A percentile compares a stretch with the other conserved stretches of the same genome.
These are phyloP conservation scores for Coluber constrictor DNA, from an alignment of 2,797 vertebrate genomes.

Conservation along the genomic window DNA sequence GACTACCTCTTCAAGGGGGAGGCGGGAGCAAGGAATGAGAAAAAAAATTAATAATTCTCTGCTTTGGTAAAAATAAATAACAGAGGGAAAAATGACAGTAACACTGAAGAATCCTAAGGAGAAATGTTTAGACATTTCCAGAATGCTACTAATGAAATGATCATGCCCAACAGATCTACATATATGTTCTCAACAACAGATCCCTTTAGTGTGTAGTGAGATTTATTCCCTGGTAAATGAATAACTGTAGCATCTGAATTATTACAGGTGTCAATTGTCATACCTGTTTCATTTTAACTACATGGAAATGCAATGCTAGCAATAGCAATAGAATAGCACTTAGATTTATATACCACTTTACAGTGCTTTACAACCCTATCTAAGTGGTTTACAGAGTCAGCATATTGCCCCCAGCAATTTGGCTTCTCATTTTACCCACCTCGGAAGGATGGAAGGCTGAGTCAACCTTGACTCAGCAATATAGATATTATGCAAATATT, in stretches of 20 bases:
- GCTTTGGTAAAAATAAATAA: constrained; percentile 33
- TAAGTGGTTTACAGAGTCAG: too few relatives aligned
- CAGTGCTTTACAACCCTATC: too few relatives aligned
- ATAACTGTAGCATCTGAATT: neutral
- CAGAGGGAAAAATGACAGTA: neutral
- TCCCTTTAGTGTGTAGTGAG: neutral
- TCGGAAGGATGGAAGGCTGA: too few relatives aligned
- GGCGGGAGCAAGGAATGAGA: neutral
- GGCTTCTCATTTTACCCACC: too few relatives aligned
- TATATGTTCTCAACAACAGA: neutral
- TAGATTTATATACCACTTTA: too few relatives aligned
- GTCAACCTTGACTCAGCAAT: constrained; percentile 22
- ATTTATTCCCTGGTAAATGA: neutral
- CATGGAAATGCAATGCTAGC: constrained; percentile 49
- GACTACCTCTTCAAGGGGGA: neutral
- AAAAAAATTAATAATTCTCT: constrained; percentile 14
- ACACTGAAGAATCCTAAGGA: constrained; percentile 50
- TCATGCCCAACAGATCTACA: constrained; percentile 48
- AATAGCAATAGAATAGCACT: constrained; percentile 1
- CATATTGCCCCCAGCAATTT: too few relatives aligned
- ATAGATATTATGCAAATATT: constrained; percentile 49
- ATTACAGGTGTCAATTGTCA: constrained; percentile 45
- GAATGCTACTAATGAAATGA: constrained; percentile 53
- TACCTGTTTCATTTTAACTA: constrained; percentile 31
- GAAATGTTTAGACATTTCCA: constrained; percentile 52